Evolutionary conservation across 2,888 invertebrate genomes (phyloP).

Genomic region (Sympetrum striolatum): DNA sequence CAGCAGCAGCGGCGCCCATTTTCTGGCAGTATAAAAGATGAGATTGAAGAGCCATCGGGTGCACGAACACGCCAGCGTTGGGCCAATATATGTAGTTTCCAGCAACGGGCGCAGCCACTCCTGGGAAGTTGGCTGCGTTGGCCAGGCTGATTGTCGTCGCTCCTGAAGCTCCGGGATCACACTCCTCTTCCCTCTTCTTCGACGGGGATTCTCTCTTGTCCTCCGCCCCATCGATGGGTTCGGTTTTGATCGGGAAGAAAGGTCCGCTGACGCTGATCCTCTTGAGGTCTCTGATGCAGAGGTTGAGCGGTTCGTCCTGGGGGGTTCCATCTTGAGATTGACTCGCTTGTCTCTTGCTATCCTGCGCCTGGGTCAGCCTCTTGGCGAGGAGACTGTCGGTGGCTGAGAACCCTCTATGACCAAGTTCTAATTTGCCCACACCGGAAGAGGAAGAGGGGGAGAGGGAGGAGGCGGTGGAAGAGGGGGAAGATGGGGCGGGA

Average conservation of each 20-base stretch:
- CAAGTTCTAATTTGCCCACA: not conserved
- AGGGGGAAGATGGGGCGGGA: constrained; percentile 6
- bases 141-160: not conserved
- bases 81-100: constrained; percentile 73
- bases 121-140: not conserved
- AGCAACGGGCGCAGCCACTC: constrained; percentile 32
- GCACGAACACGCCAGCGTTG: constrained; percentile 73
- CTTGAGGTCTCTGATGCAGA: constrained; percentile 79
- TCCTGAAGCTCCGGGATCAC: not conserved
- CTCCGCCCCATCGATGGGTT: not conserved
- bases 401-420: constrained; percentile 50
- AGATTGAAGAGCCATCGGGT: constrained; percentile 76
- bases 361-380: constrained; percentile 69
- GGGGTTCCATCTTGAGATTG: constrained; percentile 44
- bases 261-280: constrained; percentile 15
- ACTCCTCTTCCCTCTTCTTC: not conserved
- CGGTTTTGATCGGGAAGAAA: not conserved
- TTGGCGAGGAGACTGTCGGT: constrained; percentile 68
- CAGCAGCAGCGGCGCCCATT: constrained; percentile 64
- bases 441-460: not conserved
- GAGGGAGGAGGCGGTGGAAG: not conserved
- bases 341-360: not conserved
- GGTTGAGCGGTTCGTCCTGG: constrained; percentile 79
- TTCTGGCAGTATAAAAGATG: constrained; percentile 78
- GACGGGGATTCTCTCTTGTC: not conserved